Conservation (phyloP, 1,140 invertebrate genomes). For the Ericerus pela region DNA sequence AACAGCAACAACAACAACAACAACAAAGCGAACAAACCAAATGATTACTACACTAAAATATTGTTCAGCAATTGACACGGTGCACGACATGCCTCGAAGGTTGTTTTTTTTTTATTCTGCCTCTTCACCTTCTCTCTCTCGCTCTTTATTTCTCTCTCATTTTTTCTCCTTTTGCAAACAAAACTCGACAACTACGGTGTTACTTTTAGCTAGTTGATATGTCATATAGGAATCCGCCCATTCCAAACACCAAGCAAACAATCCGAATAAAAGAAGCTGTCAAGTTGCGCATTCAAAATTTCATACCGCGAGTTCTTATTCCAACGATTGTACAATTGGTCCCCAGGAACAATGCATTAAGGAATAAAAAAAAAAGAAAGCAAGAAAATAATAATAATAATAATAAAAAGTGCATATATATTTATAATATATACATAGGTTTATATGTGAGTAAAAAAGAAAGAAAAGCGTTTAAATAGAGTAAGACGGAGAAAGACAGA, state of each 20-base stretch:
- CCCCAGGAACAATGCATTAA: background rate
- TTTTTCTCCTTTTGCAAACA: no score
- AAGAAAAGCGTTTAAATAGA: background rate
- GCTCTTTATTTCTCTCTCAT: no score
- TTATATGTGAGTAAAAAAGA: no score
- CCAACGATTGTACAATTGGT: slow-evolving; percentile 2
- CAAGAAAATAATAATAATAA: background rate
- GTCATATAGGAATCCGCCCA: slow-evolving; percentile 10
- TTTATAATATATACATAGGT: no score
- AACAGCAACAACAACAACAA: background rate
- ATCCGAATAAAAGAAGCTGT: slow-evolving; percentile 7
- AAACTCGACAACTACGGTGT: slow-evolving; percentile 5
- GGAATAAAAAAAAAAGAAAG: no score
- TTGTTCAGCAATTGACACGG: background rate
- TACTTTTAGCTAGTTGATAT: slow-evolving; percentile 12
- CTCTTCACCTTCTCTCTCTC: background rate
- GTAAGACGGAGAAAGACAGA: background rate
- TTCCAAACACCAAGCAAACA: slow-evolving; percentile 9
- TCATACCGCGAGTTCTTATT: background rate
- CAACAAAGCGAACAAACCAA: background rate
- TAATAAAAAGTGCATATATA: background rate
- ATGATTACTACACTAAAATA: no score
- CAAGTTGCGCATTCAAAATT: slow-evolving; percentile 11
- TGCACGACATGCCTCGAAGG: background rate
- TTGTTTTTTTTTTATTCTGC: background rate